Conservation (phyloP, 2,888 invertebrate genomes). For the Carpatolechia fugitivella region DNA sequence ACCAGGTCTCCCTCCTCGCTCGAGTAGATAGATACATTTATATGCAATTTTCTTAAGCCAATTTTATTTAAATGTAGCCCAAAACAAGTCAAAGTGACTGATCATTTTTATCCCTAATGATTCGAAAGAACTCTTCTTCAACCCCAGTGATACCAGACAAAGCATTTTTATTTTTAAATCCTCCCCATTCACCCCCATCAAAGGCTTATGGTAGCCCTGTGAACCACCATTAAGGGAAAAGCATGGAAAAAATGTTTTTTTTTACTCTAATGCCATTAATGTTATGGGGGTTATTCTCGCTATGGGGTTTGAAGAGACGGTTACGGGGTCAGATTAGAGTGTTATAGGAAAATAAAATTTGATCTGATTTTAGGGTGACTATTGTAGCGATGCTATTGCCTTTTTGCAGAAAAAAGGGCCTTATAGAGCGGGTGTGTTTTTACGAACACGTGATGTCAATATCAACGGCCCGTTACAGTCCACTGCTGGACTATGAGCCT, state of each 20-base stretch:
- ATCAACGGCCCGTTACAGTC: too few species aligned
- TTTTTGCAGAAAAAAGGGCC: too few species aligned
- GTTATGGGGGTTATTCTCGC: not conserved
- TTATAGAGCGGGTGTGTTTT: too few species aligned
- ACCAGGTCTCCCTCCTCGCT: too few species aligned
- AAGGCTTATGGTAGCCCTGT: not conserved
- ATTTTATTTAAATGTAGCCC: too few species aligned
- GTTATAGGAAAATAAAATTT: too few species aligned
- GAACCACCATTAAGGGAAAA: not conserved
- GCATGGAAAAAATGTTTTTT: not conserved
- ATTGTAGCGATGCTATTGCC: too few species aligned
- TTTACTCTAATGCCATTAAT: not conserved
- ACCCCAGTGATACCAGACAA: not conserved
- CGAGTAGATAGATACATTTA: too few species aligned
- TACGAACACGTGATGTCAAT: too few species aligned
- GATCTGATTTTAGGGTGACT: not conserved
- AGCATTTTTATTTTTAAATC: not conserved
- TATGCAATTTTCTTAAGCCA: too few species aligned
- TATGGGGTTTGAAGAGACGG: not conserved
- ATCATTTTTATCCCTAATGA: not conserved
- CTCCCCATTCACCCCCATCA: not conserved
- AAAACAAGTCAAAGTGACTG: not conserved
- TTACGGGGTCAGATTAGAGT: not conserved
- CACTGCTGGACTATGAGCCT: too few species aligned
- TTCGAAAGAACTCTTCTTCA: not conserved